Evolutionary conservation across 2,113 vertebrate species (phyloP).

Genomic region (Thamnophis sirtalis): DNA sequence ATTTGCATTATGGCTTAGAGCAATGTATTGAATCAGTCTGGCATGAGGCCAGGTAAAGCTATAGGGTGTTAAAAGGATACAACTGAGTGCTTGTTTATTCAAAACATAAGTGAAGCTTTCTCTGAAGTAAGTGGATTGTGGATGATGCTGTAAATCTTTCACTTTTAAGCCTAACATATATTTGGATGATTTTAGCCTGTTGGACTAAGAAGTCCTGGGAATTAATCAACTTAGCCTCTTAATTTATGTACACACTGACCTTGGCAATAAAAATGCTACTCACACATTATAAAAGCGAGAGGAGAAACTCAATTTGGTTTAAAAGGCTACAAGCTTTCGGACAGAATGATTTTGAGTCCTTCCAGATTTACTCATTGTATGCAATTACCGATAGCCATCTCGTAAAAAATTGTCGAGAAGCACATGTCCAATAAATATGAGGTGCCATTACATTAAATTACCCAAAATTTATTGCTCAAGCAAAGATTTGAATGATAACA

Average conservation of each 20-base stretch:
- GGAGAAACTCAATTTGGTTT: constrained; percentile 42
- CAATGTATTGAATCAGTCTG: neutral
- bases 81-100: neutral
- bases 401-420: constrained; percentile 30
- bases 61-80: neutral
- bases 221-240: neutral
- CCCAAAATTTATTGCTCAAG: constrained; percentile 27
- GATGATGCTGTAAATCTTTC: neutral
- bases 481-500: neutral
- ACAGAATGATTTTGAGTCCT: constrained; percentile 27
- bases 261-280: constrained; percentile 24
- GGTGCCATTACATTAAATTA: constrained; percentile 15
- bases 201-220: neutral
- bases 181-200: neutral
- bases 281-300: constrained; percentile 21
- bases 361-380: constrained; percentile 33
- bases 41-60: neutral
- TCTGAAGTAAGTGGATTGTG: neutral
- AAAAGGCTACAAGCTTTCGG: constrained; percentile 37
- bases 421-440: constrained; percentile 28
- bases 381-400: constrained; percentile 52
- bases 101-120: neutral
- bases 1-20: neutral
- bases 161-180: neutral
- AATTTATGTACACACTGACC: constrained; percentile 7